phyloP scores from a whole-genome alignment of 2,888 invertebrate genomes.

The Noctua janthina region DNA sequence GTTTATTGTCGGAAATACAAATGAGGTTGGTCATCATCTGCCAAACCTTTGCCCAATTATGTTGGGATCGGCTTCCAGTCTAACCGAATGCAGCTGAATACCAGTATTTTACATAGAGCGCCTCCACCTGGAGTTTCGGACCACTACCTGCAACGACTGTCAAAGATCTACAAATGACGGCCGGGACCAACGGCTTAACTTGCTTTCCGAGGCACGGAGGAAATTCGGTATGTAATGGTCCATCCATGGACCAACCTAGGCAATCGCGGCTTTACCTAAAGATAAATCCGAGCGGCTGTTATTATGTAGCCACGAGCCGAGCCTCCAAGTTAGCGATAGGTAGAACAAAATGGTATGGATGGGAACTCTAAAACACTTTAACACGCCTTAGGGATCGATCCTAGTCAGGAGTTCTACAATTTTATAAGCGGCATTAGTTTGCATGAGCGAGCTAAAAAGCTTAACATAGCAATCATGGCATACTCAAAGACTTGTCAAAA shows the following conservation, averaged over 20 bases:
- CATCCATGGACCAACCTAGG: background rate
- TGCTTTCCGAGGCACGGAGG: background rate
- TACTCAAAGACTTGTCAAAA: slow-evolving; percentile 11
- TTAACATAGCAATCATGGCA: background rate
- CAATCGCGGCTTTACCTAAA: background rate
- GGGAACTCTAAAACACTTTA: background rate
- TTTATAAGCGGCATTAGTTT: background rate
- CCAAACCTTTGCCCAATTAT: background rate
- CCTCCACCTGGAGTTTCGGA: background rate
- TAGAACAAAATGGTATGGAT: no score
- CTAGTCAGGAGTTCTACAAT: background rate
- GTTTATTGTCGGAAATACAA: background rate
- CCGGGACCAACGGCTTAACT: background rate
- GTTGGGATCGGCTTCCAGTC: no score
- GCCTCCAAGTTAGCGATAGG: background rate
- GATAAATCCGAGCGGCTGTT: background rate
- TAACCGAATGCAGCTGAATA: background rate
- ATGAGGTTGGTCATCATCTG: background rate
- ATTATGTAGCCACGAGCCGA: no score
- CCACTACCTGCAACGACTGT: background rate
- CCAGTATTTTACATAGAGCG: background rate
- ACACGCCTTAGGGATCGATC: no score
- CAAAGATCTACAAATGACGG: background rate
- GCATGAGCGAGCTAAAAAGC: background rate
- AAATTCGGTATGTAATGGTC: background rate